Base-by-base conservation (phyloP, 1,140 invertebrate genomes). In the Acromyrmex echinatior region DNA sequence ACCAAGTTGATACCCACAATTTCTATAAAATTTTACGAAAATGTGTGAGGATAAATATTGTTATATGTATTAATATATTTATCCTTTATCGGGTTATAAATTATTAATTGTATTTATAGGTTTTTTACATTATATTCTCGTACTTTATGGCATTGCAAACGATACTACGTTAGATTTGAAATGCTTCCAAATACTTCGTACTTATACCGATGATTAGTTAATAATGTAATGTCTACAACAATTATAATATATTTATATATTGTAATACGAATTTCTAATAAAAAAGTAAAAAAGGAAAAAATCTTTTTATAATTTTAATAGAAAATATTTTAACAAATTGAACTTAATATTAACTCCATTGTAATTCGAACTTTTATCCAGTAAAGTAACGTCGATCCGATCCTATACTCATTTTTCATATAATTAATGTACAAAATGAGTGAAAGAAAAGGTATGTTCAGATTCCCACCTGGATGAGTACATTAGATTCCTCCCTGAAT, bases 1-100 rank as follows among this genome's bases (percentile, higher is more conserved):
- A 58, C 21, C 14, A 76, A 84, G 70, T 62, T 92, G 68, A 14
- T 91, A 18, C 60, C 86, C 0, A 12, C 21, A 16, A 63, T 92
- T 49, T 89, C 88, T 9, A 74, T 92, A 21, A 66, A 21, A 71
- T 89, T 90, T 62, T 92, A 31, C 28, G 88, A 14, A 76, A 65
- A 31, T 31, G 2, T 45, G 91, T 90, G 76, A 70, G 74, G 35
- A 9, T 51, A 12, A 66, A 18, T 12, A 45, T 68, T 28, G 21
- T 68, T 25, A 39, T 31, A 74, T 18, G 7, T 53, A 28, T 65
- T 51, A 53, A 53, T 14, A 14, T 12, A 1, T 18, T 56, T 28
- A 14, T 62, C 25, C 14, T 62, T 31, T 62, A 28, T 62, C 4
- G 12, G 14, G 12, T 3, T 3, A 45, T 18, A 45, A 62, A 35